Conservation (phyloP, 2,888 invertebrate genomes). For the Tenthredo amoena region DNA sequence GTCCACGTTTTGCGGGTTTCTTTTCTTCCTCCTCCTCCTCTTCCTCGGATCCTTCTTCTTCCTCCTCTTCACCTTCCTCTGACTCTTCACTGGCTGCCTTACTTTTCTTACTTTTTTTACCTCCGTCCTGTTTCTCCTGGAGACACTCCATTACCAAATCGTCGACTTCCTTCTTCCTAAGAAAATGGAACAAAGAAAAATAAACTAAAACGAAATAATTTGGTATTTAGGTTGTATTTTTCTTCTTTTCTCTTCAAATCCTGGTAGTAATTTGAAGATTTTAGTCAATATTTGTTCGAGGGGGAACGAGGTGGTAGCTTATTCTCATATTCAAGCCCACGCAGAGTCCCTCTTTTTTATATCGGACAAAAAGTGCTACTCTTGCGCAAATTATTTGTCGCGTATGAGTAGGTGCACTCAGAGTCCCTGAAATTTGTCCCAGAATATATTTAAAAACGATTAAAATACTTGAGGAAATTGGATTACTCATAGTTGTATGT, state of each 20-base stretch:
- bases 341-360: constrained; percentile 74
- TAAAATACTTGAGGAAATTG: not conserved
- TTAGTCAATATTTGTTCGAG: constrained; percentile 66
- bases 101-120: constrained; percentile 76
- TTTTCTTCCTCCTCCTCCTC: constrained; percentile 81
- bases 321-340: constrained; percentile 65
- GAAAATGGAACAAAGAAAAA: not conserved
- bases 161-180: constrained; percentile 92
- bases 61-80: constrained; percentile 79
- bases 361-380: constrained; percentile 65
- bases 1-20: constrained; percentile 81
- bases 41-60: constrained; percentile 78
- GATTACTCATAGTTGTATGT: too few species aligned
- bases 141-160: constrained; percentile 90
- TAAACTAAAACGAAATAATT: not conserved
- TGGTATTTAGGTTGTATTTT: not conserved
- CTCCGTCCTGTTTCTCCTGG: constrained; percentile 77
- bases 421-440: not conserved
- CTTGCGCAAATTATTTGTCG: not conserved
- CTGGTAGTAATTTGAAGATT: not conserved
- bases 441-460: not conserved
- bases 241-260: not conserved
- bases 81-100: constrained; percentile 76
- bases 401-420: not conserved
- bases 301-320: constrained; percentile 75